Percentiles rank a stretch among this genome's conserved stretches.
Evolutionary conservation across 2,888 invertebrate species (phyloP).

Genomic region (Pheosia tremula): DNA sequence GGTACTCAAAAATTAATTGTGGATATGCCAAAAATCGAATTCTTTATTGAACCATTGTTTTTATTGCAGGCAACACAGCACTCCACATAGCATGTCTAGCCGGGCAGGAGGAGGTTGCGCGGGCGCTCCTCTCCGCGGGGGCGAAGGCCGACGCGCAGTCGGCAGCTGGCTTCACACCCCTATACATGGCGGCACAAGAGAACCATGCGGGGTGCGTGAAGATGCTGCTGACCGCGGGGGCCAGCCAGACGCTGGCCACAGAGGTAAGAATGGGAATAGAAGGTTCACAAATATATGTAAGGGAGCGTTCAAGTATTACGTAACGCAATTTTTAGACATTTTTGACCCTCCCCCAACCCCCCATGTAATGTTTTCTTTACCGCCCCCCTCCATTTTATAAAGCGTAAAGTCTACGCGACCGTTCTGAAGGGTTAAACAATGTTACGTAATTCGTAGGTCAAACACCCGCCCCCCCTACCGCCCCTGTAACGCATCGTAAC

Average conservation of each 20-base stretch:
- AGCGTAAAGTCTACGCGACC: too few species aligned
- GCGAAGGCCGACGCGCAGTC: constrained; percentile 99
- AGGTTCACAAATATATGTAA: background rate
- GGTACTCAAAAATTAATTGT: too few species aligned
- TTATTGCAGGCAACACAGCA: constrained; percentile 88
- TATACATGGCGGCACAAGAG: constrained; percentile 99
- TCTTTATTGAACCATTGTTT: background rate
- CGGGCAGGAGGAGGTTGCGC: constrained; percentile 97
- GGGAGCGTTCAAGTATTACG: too few species aligned
- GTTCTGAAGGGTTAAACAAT: too few species aligned
- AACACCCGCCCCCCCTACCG: too few species aligned
- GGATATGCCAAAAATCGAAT: too few species aligned
- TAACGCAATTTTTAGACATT: too few species aligned
- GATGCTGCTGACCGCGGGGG: constrained; percentile 95
- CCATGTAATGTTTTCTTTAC: too few species aligned
- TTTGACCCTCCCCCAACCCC: too few species aligned
- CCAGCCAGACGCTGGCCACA: constrained; percentile 98
- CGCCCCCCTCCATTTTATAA: too few species aligned
- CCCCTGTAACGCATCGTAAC: too few species aligned
- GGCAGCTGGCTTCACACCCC: constrained; percentile 98
- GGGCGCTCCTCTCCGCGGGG: constrained; percentile 94
- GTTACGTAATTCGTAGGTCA: too few species aligned
- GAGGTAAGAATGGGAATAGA: constrained; percentile 86
- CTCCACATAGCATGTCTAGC: constrained; percentile 99
- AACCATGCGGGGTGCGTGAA: constrained; percentile 97